Base-by-base conservation (phyloP, 2,797 vertebrate genomes). In the Leptodactylus fallax region DNA sequence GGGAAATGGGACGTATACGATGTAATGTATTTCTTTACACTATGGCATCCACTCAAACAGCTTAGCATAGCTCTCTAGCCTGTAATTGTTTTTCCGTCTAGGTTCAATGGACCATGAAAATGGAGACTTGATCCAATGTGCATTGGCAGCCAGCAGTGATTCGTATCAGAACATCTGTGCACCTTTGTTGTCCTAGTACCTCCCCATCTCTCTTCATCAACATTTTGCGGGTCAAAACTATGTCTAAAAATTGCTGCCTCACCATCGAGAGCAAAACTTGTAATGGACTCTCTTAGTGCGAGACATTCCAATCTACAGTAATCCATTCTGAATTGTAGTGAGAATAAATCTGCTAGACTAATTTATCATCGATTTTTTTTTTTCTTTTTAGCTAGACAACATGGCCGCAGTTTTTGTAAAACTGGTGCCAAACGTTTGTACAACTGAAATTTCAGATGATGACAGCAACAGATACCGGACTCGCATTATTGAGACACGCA, bases 1-100 rank as follows among this genome's bases (percentile, higher is more conserved):
- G 61, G 81, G 81, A 87, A 83, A 78, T 83, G 60, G 72, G 25
- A 86, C 25, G 27, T 83, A 77, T 83, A 78, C 19, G 23, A 27
- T 25, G 56, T 53, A 87, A 83, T 78, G 80, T 78, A 65, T 67
- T 87, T 67, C 81, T 83, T 76, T 87, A 65, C 81, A 83, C 79
- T 61, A 53, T 76, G 71, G 69, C 79, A 87, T 81, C 69, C 79
- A 82, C 79, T 87, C 86, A 87, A 83, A 72, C 80, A 76, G 56
- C 49, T 87, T 82, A 87, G 71, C 79, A 55, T 45, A 82, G 58
- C 36, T 76, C 79, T 55, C 69, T 51, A 45, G 71, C 27, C 81
- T 55, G 45, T 87, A 87, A 87, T 87, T 56, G 86, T 69, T 87
- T 87, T 87, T 67, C 86, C 86, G 27, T 87, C 81, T 87, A 78